Evolutionary conservation across 2,113 vertebrate species (phyloP).

Genomic region (Rattus rattus): DNA sequence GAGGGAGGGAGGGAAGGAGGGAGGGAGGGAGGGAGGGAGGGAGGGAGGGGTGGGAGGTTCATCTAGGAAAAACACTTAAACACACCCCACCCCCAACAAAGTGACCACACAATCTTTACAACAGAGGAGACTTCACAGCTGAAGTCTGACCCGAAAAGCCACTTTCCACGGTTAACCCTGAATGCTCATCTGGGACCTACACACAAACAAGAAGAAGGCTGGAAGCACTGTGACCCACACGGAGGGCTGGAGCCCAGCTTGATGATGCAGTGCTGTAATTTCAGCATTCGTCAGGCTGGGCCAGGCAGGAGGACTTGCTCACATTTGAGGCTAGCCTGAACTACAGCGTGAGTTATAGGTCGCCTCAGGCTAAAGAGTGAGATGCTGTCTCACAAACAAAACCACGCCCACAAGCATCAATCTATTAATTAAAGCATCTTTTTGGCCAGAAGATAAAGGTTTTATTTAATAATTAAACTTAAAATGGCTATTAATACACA

Average conservation of each 20-base stretch:
- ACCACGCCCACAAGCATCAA: background rate
- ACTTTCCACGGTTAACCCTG: background rate
- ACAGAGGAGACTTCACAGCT: background rate
- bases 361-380: background rate
- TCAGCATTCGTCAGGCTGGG: too few species aligned
- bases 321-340: background rate
- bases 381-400: background rate
- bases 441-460: constrained; percentile 1
- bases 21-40: background rate
- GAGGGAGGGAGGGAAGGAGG: background rate
- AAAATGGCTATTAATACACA: constrained; percentile 16
- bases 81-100: background rate
- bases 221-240: background rate
- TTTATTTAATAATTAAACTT: constrained; percentile 38
- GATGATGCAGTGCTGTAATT: background rate
- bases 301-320: background rate
- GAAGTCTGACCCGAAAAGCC: constrained; percentile 12
- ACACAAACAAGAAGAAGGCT: background rate
- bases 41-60: background rate
- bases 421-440: constrained; percentile 6
- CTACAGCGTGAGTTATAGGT: background rate
- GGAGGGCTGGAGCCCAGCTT: background rate
- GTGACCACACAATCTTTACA: constrained; percentile 40
- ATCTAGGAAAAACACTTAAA: background rate
- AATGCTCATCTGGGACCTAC: background rate